Conservation (phyloP, 2,797 vertebrate genomes). For the Smutsia temminckii region DNA sequence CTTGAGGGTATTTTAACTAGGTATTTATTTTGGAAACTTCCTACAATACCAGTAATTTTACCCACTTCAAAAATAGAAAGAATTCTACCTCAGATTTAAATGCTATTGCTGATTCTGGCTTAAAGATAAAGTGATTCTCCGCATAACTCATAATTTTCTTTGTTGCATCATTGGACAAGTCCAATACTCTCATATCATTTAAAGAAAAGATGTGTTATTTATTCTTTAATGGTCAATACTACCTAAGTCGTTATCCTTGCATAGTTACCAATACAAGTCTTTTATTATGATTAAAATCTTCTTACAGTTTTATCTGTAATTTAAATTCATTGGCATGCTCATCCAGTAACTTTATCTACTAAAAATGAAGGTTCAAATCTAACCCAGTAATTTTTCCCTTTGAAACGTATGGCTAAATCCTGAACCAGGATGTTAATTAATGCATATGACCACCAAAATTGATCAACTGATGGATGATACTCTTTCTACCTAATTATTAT, state of each 20-base stretch:
- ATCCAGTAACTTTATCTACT: not conserved
- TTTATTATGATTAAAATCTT: not conserved
- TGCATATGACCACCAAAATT: not conserved
- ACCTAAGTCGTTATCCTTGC: not conserved
- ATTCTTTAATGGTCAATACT: not conserved
- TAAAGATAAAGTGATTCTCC: not conserved
- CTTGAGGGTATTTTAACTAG: not conserved
- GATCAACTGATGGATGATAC: not conserved
- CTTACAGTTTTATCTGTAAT: not conserved
- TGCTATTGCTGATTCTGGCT: not conserved
- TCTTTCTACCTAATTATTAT: not conserved
- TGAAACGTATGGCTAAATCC: not conserved
- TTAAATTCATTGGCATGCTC: not conserved
- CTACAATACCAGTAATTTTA: not conserved
- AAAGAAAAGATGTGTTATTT: not conserved
- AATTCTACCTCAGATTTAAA: not conserved
- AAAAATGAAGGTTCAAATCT: not conserved
- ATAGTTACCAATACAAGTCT: not conserved
- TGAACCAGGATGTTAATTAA: not conserved
- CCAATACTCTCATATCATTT: not conserved
- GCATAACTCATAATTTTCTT: not conserved
- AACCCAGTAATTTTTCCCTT: not conserved
- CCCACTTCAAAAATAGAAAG: not conserved
- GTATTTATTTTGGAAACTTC: not conserved
- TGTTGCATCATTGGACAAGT: not conserved